phyloP scores from a whole-genome alignment of 2,888 invertebrate genomes.

The Athalia cordata region DNA sequence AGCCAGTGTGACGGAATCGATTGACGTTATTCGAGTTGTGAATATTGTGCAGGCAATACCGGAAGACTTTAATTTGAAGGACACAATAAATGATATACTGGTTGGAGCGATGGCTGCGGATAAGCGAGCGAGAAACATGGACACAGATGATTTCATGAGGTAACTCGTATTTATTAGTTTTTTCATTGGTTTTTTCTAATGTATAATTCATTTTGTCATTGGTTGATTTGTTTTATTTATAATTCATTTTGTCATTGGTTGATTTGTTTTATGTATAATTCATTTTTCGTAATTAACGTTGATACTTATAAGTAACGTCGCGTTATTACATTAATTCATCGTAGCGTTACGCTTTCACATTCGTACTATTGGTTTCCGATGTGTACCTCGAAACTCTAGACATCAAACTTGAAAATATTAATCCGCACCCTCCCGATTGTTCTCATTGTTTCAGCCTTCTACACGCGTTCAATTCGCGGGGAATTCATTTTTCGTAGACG shows the following conservation, averaged over 20 bases:
- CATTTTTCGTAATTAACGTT: conserved; percentile 23
- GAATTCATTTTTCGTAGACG: conserved; percentile 90
- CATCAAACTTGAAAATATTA: background rate
- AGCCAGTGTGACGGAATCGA: background rate
- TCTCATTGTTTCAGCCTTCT: conserved; percentile 78
- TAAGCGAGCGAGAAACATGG: conserved; percentile 94
- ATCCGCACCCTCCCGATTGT: conserved; percentile 40
- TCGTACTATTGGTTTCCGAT: no score
- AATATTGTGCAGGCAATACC: conserved; percentile 80
- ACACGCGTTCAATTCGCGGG: conserved; percentile 91
- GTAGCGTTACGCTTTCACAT: conserved; percentile 46
- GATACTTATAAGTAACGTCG: conserved; percentile 32
- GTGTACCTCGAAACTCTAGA: background rate
- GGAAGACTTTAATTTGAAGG: conserved; percentile 88
- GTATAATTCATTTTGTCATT: no score
- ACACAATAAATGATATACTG: conserved; percentile 85
- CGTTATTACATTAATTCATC: conserved; percentile 47
- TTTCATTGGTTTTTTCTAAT: conserved; percentile 5
- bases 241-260: no score
- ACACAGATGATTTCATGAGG: conserved; percentile 95
- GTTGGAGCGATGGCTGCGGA: conserved; percentile 81
- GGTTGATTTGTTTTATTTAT: no score
- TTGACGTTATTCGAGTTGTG: background rate
- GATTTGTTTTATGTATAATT: conserved; percentile 23
- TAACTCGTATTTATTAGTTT: conserved; percentile 65